These are phyloP conservation scores for Mythimna ferrago DNA, from an alignment of 2,888 invertebrate species.

Conservation along the genomic window DNA sequence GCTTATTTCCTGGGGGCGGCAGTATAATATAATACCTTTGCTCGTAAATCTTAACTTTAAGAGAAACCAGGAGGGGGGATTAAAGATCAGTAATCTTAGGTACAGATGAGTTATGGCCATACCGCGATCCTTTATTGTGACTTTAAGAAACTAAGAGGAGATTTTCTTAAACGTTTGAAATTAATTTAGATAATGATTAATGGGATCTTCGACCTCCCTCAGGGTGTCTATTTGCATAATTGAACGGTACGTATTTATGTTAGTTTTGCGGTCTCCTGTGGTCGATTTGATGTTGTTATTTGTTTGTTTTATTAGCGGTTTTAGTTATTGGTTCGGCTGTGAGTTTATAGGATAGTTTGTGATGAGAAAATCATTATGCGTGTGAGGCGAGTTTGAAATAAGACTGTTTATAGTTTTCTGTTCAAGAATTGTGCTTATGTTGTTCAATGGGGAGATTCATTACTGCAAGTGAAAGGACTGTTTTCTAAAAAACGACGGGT, in stretches of 20 bases:
- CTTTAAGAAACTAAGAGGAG: conserved; percentile 90
- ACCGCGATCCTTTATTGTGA: conserved; percentile 89
- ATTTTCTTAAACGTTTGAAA: conserved; percentile 90
- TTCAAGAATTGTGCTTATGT: background rate
- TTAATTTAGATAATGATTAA: conserved; percentile 91
- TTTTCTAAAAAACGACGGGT: too few relatives aligned
- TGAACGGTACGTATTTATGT: conserved; percentile 69
- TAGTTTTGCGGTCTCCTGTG: conserved; percentile 71
- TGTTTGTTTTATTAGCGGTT: conserved; percentile 64
- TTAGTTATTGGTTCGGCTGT: conserved; percentile 35
- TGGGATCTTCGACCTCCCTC: conserved; percentile 72
- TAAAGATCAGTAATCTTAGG: conserved; percentile 94
- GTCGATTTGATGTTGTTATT: conserved; percentile 64
- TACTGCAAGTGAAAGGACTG: too few relatives aligned
- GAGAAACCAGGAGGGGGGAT: conserved; percentile 92
- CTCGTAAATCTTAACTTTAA: conserved; percentile 94
- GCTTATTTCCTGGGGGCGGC: conserved; percentile 88
- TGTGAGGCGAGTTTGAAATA: background rate
- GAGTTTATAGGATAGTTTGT: conserved; percentile 9
- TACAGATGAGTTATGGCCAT: conserved; percentile 93
- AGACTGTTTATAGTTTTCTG: background rate
- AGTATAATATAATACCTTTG: conserved; percentile 92
- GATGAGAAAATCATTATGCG: conserved; percentile 27
- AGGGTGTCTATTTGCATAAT: conserved; percentile 86
- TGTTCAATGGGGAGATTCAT: background rate